Conservation (phyloP, 2,888 invertebrate genomes). For the Cheiracanthium punctorium region DNA sequence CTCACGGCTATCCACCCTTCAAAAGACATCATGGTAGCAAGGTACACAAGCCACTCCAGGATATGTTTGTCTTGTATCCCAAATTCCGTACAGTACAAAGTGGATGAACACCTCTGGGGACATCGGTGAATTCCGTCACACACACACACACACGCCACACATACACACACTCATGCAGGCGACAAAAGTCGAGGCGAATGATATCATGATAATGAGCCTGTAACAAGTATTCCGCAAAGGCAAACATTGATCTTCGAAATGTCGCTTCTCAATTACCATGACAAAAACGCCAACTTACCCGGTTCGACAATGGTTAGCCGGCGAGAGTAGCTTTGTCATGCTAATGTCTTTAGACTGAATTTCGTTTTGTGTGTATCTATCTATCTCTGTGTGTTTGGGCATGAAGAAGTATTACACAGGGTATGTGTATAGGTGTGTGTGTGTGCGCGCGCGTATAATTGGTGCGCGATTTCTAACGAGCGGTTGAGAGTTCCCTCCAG, state of each 20-base stretch:
- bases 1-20: neutral
- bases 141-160: neutral
- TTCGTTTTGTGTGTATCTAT: conserved; percentile 14
- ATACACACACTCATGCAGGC: neutral
- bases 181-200: conserved; percentile 26
- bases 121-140: neutral
- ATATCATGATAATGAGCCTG: conserved; percentile 60
- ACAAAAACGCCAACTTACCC: conserved; percentile 47
- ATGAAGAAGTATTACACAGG: conserved; percentile 42
- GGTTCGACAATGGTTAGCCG: conserved; percentile 33
- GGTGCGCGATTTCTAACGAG: conserved; percentile 56
- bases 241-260: conserved; percentile 56
- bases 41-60: neutral
- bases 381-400: conserved; percentile 53
- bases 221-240: conserved; percentile 63
- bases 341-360: conserved; percentile 29
- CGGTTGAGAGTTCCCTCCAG: conserved; percentile 16
- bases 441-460: conserved; percentile 41
- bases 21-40: neutral
- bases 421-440: conserved; percentile 14
- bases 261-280: conserved; percentile 52
- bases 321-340: conserved; percentile 56
- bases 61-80: neutral
- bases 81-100: neutral
- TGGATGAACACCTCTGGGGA: conserved; percentile 2